Evolutionary conservation across 2,113 vertebrate genomes (phyloP), one percentile per base, ranked within the genome.

Genomic region (Tyto alba): DNA sequence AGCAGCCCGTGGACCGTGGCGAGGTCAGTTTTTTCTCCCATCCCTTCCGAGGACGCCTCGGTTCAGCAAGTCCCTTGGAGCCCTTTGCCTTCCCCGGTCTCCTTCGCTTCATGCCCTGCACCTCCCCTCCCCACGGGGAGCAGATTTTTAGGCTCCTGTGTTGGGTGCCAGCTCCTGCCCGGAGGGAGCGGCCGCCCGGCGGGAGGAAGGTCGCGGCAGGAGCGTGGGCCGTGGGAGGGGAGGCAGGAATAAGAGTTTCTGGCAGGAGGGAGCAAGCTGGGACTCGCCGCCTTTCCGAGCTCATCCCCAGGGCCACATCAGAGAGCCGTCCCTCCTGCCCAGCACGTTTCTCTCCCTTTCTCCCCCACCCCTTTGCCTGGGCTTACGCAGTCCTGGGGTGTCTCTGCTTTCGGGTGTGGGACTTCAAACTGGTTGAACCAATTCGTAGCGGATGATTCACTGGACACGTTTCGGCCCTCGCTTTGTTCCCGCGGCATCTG

Each of bases 61-160:
- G 0, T 45, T 81, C 17, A 57, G 76, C 48, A 30, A 43, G 29
- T 36, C 36, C 43, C 47, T 32, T 66, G 36, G 77, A 87, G 60
- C 38, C 47, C n/a, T 60, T 34, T 19, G 78, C 11, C 38, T 73
- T 66, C 59, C 47, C 56, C 1, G 0, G 8, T 13, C 22, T 40
- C 3, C 0, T 67, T 73, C 45, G 2, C 47, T 63, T 64, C 19
- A 13, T 22, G 19, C 73, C 38, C 29, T 45, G 53, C 7, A 0
- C 30, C 69, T 88, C 67, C 11, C 0, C 21, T 69, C 22, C n/a
- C 64, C 16, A 0, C 0, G 0, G 55, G 55, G 26, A 34, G 10
- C 55, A 41, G 32, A 48, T 83, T n/a, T n/a, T 36, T 20, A 15
- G 77, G 55, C 50, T 82, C 47, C 50, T 1, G 2, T 16, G n/a